Evolutionary conservation across 2,797 vertebrate genomes (phyloP).

Genomic region (Gastrophryne carolinensis): DNA sequence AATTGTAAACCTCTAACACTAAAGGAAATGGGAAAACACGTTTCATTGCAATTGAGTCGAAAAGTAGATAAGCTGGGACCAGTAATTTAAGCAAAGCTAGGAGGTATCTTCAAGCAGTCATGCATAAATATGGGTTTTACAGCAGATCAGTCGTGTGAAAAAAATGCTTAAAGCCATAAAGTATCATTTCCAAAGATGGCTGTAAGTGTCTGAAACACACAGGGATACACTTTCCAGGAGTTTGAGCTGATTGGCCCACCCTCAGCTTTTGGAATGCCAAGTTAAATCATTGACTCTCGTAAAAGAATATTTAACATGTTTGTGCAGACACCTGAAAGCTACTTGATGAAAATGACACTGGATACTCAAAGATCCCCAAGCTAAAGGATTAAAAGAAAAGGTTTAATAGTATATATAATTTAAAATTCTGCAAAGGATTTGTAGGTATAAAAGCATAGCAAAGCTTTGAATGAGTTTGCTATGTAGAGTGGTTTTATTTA

Average conservation of each 20-base stretch:
- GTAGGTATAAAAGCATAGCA: not conserved
- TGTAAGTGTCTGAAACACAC: not conserved
- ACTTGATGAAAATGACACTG: not conserved
- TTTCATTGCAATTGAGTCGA: conserved; percentile 26
- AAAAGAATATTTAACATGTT: conserved; percentile 2
- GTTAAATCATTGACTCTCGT: not conserved
- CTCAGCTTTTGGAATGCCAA: not conserved
- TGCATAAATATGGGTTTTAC: conserved; percentile 6
- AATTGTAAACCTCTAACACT: not conserved
- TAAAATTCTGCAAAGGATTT: not conserved
- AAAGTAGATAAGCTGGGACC: conserved; percentile 18
- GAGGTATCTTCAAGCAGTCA: conserved; percentile 14
- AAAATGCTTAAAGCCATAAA: conserved; percentile 17
- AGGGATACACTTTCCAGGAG: not conserved
- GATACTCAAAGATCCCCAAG: not conserved
- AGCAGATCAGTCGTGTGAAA: conserved; percentile 8
- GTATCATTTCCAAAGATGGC: conserved; percentile 12
- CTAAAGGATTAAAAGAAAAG: not conserved
- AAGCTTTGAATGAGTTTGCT: not conserved
- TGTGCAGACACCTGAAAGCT: not conserved
- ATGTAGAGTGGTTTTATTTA: not conserved
- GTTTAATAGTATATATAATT: not conserved
- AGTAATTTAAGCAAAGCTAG: conserved; percentile 18
- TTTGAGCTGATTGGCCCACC: not conserved
- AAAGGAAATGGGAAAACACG: not conserved